These are phyloP conservation scores for Diprion similis DNA, from an alignment of 1,140 invertebrate genomes.

Conservation along the genomic window DNA sequence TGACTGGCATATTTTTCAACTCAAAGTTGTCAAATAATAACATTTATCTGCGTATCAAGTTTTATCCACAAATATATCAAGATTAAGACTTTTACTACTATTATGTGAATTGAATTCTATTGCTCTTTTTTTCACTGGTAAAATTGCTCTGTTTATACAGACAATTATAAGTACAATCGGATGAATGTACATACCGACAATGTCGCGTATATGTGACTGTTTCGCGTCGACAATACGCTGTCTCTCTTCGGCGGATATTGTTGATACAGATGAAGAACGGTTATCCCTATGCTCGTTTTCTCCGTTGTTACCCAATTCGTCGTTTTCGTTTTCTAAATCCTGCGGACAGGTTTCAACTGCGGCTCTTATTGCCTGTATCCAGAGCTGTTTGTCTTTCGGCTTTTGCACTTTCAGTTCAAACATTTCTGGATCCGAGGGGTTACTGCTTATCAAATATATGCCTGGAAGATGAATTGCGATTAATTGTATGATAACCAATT, in stretches of 20 bases:
- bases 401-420: constrained; percentile 91
- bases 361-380: constrained; percentile 83
- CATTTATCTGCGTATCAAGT: constrained; percentile 8
- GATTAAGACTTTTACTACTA: constrained; percentile 14
- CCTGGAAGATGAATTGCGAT: not conserved
- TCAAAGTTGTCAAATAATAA: constrained; percentile 8
- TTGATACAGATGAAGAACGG: constrained; percentile 49
- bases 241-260: constrained; percentile 75
- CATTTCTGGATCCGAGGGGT: constrained; percentile 90
- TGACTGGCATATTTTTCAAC: constrained; percentile 6
- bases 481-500: not conserved
- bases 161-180: constrained; percentile 6
- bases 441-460: constrained; percentile 89
- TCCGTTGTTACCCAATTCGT: constrained; percentile 64
- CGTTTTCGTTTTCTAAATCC: constrained; percentile 68
- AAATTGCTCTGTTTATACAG: not conserved
- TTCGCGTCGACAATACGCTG: constrained; percentile 74
- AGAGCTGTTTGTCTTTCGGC: constrained; percentile 85
- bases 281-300: constrained; percentile 50
- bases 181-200: constrained; percentile 66
- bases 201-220: constrained; percentile 74
- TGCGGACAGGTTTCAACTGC: constrained; percentile 76
- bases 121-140: constrained; percentile 9
- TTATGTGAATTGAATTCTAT: constrained; percentile 3
- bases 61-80: constrained; percentile 7